A percentile compares a stretch with the other conserved stretches of the same genome.
phyloP scores from a whole-genome alignment of 2,797 vertebrate genomes.

The Emys orbicularis region DNA sequence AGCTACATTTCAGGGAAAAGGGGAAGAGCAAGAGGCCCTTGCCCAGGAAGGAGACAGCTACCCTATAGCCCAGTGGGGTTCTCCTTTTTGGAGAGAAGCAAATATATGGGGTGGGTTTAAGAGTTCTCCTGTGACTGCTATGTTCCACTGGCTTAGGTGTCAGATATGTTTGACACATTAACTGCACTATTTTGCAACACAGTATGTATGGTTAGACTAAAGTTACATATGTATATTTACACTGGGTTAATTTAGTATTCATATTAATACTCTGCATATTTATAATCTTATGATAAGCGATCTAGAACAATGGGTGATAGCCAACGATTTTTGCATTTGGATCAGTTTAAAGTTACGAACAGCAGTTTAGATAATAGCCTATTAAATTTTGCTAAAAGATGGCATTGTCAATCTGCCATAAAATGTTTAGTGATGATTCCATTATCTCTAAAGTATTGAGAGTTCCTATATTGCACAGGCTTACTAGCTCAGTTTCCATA shows the following conservation, averaged over 20 bases:
- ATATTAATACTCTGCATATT: neutral
- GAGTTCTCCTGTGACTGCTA: neutral
- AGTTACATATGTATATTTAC: neutral
- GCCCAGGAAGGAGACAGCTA: neutral
- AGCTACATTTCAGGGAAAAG: neutral
- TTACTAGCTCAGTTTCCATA: neutral
- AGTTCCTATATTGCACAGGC: neutral
- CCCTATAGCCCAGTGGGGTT: neutral
- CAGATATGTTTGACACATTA: neutral
- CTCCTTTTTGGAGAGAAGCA: neutral
- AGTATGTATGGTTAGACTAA: neutral
- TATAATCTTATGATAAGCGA: neutral
- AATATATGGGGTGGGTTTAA: neutral
- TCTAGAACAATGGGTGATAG: neutral
- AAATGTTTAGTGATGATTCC: neutral
- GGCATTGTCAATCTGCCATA: neutral
- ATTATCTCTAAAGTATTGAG: neutral
- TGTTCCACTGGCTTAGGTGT: neutral
- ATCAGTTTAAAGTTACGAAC: neutral
- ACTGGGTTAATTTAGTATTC: neutral
- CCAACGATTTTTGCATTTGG: neutral
- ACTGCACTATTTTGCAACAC: neutral
- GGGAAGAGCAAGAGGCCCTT: neutral
- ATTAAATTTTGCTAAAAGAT: neutral
- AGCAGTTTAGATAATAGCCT: neutral